Evolutionary conservation across 2,888 invertebrate species (phyloP).

Genomic region (Aphidius colemani): DNA sequence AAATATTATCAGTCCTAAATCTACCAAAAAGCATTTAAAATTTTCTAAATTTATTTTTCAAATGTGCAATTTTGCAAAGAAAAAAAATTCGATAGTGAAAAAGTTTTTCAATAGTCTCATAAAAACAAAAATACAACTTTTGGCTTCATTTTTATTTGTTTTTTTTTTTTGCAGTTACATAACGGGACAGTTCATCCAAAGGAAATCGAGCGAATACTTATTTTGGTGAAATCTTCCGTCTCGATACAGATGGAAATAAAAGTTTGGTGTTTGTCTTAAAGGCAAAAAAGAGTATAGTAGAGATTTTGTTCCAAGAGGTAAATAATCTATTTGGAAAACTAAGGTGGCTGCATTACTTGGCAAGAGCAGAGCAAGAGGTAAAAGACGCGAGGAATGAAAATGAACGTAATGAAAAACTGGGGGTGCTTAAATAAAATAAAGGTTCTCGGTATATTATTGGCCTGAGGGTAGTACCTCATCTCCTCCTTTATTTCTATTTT

Average conservation of each 20-base stretch:
- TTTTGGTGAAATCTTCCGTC: too few relatives aligned
- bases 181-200: conserved; percentile 38
- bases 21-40: too few relatives aligned
- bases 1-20: too few relatives aligned
- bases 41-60: too few relatives aligned
- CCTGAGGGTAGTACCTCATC: conserved; percentile 45
- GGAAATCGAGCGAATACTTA: conserved; percentile 43
- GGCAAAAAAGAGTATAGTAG: too few relatives aligned
- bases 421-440: conserved; percentile 59
- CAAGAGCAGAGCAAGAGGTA: conserved; percentile 19
- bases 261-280: too few relatives aligned
- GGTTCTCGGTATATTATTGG: conserved; percentile 55
- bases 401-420: conserved; percentile 59
- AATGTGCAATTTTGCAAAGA: too few relatives aligned
- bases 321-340: too few relatives aligned
- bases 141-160: conserved; percentile 3
- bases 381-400: conserved; percentile 41
- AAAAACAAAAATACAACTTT: conserved; percentile 1
- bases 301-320: too few relatives aligned
- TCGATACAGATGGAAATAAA: too few relatives aligned
- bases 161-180: conserved; percentile 28
- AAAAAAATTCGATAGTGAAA: too few relatives aligned
- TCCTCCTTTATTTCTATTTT: conserved; percentile 32
- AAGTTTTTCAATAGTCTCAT: conserved; percentile 35
- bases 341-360: too few relatives aligned